Evolutionary conservation across 2,888 invertebrate genomes (phyloP), one percentile per base, ranked within the genome.

Genomic region (Callyntrura guangdongensis): DNA sequence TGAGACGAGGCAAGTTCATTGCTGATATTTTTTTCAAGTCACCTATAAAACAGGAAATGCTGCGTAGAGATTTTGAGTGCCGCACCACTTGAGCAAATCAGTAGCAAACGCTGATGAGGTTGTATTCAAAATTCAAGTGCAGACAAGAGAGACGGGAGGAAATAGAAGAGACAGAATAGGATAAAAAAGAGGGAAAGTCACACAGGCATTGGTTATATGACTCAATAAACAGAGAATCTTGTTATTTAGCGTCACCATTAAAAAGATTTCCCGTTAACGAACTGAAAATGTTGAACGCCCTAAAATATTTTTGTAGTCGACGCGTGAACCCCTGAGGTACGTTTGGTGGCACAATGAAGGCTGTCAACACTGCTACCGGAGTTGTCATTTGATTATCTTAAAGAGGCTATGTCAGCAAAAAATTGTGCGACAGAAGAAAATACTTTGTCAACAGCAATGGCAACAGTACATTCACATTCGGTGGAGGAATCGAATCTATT

Each of bases 311-410:
- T 17, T 61, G 36, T 36, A 2, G 36, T 36, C 36, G 36, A 36
- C 6, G 6, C 36, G 36, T 36, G n/a, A n/a, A n/a, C n/a, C n/a
- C n/a, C n/a, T n/a, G n/a, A 53, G 53, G 53, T 53, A n/a, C n/a
- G 12, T n/a, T 53, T 17, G 17, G 59, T 59, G 12, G 49, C 20
- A 49, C 3, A 20, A 69, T 36, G 36, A 69, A 22, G 12, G 49
- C 5, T 81, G 25, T 14, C n/a, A n/a, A n/a, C 27, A 12, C 56
- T 11, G 53, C 25, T n/a, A 25, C 17, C 36, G 14, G 45, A 82
- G 27, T 84, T 86, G 81, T 86, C 90, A 82, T 90, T 90, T 90
- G 81, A 90, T 86, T 90, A 90, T 86, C 25, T 25, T 17, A 47
- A 86, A 77, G 59, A 49, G 72, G 49, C 49, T 45, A 9, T 69